These are phyloP conservation scores for Gallinago solitaria DNA, from an alignment of 2,797 vertebrate species.

Conservation along the genomic window DNA sequence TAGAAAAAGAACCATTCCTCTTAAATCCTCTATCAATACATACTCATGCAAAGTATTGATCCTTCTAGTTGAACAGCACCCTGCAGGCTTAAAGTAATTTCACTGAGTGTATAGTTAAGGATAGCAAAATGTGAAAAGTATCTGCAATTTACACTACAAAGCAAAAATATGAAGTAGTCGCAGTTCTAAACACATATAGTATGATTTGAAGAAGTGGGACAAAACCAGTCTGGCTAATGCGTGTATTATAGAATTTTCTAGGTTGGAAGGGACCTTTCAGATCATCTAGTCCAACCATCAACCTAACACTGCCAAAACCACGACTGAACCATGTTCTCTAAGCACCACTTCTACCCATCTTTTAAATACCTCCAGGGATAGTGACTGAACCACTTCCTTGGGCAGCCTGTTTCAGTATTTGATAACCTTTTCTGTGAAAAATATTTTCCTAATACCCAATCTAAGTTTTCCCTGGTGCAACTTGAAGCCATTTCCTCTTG, in stretches of 20 bases:
- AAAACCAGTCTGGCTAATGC: neutral
- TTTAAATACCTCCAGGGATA: neutral
- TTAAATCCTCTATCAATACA: neutral
- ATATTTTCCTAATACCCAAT: no score
- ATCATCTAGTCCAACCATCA: neutral
- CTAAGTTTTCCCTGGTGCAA: no score
- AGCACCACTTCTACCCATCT: neutral
- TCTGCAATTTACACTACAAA: neutral
- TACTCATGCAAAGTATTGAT: constrained; percentile 21
- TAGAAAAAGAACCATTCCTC: neutral
- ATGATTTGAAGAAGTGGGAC: neutral
- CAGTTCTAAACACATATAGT: neutral
- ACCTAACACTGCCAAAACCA: neutral
- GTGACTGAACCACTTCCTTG: no score
- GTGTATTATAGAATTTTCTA: neutral
- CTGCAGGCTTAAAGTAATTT: neutral
- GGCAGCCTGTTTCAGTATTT: no score
- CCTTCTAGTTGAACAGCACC: neutral
- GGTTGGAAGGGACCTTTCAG: neutral
- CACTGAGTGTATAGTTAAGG: neutral
- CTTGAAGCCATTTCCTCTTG: no score
- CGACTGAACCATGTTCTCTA: neutral
- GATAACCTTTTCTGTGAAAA: no score
- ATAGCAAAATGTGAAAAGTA: neutral
- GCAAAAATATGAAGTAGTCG: neutral